A percentile compares a stretch with the other conserved stretches of the same genome.
Evolutionary conservation across 2,113 vertebrate species (phyloP).

Genomic region (Aspiorhynchus laticeps): DNA sequence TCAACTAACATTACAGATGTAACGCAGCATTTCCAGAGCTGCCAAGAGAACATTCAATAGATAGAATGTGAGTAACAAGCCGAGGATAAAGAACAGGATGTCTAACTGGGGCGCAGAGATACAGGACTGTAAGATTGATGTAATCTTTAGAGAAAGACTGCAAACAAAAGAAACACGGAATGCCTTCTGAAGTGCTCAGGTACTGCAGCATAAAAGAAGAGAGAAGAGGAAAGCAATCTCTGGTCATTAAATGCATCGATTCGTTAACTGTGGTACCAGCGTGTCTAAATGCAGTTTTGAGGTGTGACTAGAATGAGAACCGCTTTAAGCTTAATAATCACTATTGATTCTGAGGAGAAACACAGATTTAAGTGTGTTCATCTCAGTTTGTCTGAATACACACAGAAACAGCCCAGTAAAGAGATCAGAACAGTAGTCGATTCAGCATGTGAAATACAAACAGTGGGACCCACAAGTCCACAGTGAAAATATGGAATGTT

Average conservation of each 20-base stretch:
- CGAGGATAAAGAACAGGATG: conserved; percentile 19
- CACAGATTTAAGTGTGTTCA: conserved; percentile 36
- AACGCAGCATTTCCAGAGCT: neutral
- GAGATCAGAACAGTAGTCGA: neutral
- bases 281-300: conserved; percentile 23
- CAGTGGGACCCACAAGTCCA: neutral
- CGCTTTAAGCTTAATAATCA: neutral
- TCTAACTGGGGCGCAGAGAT: neutral
- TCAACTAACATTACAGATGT: neutral
- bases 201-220: neutral
- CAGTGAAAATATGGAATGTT: neutral
- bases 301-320: conserved; percentile 46
- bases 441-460: neutral
- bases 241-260: conserved; percentile 52
- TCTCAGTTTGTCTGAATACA: conserved; percentile 12
- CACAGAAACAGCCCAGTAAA: neutral
- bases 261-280: conserved; percentile 43
- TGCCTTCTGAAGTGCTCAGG: neutral
- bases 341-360: conserved; percentile 1
- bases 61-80: neutral
- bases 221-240: conserved; percentile 37
- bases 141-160: conserved; percentile 22
- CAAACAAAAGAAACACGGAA: conserved; percentile 33
- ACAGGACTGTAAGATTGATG: conserved; percentile 7
- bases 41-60: conserved; percentile 20